phyloP scores from a whole-genome alignment of 2,888 invertebrate genomes.

The Onthophagus sagittarius region DNA sequence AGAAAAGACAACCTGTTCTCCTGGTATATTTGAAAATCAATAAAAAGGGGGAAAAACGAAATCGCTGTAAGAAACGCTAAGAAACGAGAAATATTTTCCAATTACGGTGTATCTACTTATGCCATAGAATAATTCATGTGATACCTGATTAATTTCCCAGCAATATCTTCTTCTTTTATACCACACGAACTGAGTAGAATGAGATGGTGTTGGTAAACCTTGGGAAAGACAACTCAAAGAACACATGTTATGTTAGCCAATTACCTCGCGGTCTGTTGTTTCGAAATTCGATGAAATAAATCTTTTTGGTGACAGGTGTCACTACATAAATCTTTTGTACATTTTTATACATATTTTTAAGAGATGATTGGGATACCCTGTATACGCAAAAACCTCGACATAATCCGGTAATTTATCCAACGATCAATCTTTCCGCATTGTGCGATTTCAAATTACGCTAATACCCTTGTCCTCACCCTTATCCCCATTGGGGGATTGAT shows the following conservation, averaged over 20 bases:
- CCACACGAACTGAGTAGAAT: neutral
- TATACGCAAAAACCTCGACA: neutral
- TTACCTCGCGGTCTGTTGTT: neutral
- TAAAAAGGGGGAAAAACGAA: neutral
- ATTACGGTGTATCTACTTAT: constrained; percentile 11
- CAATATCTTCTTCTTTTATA: constrained; percentile 3
- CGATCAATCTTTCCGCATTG: constrained; percentile 12
- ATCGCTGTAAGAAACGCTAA: neutral
- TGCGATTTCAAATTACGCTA: constrained; percentile 25
- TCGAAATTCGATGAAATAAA: neutral
- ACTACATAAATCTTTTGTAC: neutral
- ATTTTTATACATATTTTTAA: too few relatives aligned
- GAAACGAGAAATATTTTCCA: constrained; percentile 9
- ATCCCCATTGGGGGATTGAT: constrained; percentile 15
- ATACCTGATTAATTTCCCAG: constrained; percentile 6
- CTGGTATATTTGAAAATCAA: neutral
- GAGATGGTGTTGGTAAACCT: neutral
- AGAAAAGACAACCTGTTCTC: constrained; percentile 3
- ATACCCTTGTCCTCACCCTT: constrained; percentile 22
- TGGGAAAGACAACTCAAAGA: constrained; percentile 1
- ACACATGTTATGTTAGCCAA: constrained; percentile 11
- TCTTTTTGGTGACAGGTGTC: neutral
- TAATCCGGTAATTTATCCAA: constrained; percentile 2
- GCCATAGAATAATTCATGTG: constrained; percentile 10
- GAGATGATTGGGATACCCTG: too few relatives aligned